These are phyloP conservation scores for Apomyelois bistriatella DNA, from an alignment of 2,888 invertebrate genomes.

Conservation along the genomic window DNA sequence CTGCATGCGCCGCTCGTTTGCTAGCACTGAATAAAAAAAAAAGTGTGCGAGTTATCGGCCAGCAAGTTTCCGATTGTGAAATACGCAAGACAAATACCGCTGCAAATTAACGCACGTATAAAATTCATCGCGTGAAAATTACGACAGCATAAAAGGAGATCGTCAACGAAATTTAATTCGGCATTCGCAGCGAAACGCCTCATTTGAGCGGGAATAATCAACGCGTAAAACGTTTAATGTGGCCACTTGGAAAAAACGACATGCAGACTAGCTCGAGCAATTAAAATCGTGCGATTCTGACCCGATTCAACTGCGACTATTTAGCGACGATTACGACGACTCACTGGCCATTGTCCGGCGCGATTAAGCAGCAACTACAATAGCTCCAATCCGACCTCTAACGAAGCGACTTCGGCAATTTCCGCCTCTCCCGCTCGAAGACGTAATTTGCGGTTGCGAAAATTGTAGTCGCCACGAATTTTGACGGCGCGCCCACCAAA, in stretches of 20 bases:
- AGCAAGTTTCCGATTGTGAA: background rate
- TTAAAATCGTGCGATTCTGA: constrained; percentile 57
- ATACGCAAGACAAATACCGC: constrained; percentile 27
- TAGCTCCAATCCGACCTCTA: constrained; percentile 67
- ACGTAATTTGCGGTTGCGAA: constrained; percentile 73
- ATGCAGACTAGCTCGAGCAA: constrained; percentile 35
- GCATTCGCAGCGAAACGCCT: constrained; percentile 51
- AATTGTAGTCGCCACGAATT: constrained; percentile 61
- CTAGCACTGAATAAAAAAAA: constrained; percentile 28
- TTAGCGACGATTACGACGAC: constrained; percentile 71
- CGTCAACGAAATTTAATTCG: constrained; percentile 64
- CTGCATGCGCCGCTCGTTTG: constrained; percentile 50
- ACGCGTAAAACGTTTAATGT: constrained; percentile 56
- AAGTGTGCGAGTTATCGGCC: constrained; percentile 27
- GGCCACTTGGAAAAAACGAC: constrained; percentile 45
- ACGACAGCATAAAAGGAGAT: constrained; percentile 55
- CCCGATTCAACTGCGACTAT: constrained; percentile 59
- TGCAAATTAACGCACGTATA: constrained; percentile 49
- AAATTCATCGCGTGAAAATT: constrained; percentile 59
- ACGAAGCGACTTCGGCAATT: constrained; percentile 73
- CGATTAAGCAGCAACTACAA: constrained; percentile 68
- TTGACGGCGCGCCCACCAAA: constrained; percentile 48
- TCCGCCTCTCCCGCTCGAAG: constrained; percentile 69
- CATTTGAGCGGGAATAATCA: constrained; percentile 64
- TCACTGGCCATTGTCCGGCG: constrained; percentile 71